These are phyloP conservation scores for Rhinogobio ventralis DNA, from an alignment of 2,797 vertebrate species.

Conservation along the genomic window DNA sequence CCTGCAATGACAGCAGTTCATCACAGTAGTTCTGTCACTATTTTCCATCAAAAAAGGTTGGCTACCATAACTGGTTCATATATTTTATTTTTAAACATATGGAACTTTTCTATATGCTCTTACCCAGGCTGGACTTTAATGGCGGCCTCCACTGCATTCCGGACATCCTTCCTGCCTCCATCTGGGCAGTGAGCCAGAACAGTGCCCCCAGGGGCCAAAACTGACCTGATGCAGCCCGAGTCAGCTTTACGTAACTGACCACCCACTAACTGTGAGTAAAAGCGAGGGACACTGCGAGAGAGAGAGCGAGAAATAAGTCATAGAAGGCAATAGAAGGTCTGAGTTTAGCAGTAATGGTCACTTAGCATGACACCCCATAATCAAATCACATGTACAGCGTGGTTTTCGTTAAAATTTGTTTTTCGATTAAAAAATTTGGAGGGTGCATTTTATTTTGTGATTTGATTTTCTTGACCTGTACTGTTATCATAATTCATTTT, in stretches of 20 bases:
- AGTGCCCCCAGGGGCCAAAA: constrained; percentile 71
- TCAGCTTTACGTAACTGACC: constrained; percentile 83
- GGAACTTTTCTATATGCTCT: constrained; percentile 42
- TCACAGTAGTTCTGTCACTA: neutral
- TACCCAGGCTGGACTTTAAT: constrained; percentile 85
- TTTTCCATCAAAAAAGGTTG: neutral
- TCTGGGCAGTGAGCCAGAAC: constrained; percentile 82
- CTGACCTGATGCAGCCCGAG: constrained; percentile 78
- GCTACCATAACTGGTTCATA: neutral
- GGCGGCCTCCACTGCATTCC: constrained; percentile 85
- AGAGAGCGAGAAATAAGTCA: neutral
- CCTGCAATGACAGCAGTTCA: constrained; percentile 59
- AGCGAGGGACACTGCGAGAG: constrained; percentile 73
- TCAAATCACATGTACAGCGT: neutral
- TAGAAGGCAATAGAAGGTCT: neutral
- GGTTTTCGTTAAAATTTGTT: neutral
- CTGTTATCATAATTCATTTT: neutral
- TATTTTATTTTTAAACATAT: neutral
- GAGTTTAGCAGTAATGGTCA: neutral
- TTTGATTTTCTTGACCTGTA: neutral
- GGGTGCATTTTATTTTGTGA: neutral
- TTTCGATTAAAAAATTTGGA: neutral
- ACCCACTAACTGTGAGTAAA: constrained; percentile 80
- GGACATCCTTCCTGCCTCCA: constrained; percentile 84
- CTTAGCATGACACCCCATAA: neutral